Base-by-base conservation (phyloP, 2,113 vertebrate genomes). In the Megaleporinus macrocephalus region DNA sequence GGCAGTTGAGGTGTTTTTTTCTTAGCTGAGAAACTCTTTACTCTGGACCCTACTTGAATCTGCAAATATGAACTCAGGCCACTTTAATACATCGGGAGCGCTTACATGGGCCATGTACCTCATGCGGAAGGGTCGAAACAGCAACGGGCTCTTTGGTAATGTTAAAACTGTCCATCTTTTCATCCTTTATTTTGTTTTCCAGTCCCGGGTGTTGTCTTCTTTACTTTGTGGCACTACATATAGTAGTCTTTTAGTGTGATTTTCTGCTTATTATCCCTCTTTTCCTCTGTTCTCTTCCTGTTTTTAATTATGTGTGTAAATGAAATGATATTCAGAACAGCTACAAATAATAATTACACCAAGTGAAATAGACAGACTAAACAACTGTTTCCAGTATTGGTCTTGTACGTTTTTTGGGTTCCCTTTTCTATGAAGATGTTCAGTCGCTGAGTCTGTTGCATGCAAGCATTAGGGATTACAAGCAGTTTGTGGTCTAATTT, bases 81-180 rank as follows among this genome's bases (percentile, higher is more conserved):
- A 88, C 2, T 91, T 93, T 62, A 85, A 87, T 76, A 73, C 89
- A 78, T 85, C 93, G 0, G 85, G 89, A 22, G 88, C 93, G 15
- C 84, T 93, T 72, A 93, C 93, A 57, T 95, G 93, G 94, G 92
- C 94, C 82, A 85, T 93, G 93, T 94, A 95, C 88, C 89, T 95
- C 89, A 93, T 93, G 94, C 93, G 90, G 88, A 93, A 94, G 88
- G 91, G 86, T 81, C 91, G 91, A 80, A 80, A 89, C 26, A 82
- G 87, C 83, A 65, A 85, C 62, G 86, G 85, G 57, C 83, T 92
- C 62, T 95, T 94, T 49, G 92, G 89, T 91, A 83, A 93, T 82
- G 76, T 7, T 44, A 66, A 27, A 73, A 44, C 59, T 74, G 14
- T 77, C 4, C 9, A 26, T 18, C 20, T 44, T 70, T 44, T 22